These are phyloP conservation scores for Trypoxylus dichotomus DNA, from an alignment of 1,140 invertebrate species.

Conservation along the genomic window DNA sequence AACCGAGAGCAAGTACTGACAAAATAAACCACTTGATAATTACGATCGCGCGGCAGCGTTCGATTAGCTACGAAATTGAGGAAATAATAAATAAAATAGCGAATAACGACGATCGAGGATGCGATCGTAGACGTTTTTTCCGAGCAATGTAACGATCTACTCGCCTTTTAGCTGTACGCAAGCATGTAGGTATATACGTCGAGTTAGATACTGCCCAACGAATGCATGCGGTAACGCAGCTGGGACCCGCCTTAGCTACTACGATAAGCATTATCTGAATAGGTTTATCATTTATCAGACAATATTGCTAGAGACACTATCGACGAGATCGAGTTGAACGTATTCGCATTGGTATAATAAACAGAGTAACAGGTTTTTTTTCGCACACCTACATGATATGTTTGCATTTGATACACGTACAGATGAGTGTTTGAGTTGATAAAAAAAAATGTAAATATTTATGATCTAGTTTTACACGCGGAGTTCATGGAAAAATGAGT, in stretches of 20 bases:
- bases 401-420: too few species aligned
- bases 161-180: background rate
- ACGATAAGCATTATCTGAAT: constrained; percentile 3
- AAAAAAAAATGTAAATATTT: too few species aligned
- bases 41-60: background rate
- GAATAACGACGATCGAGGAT: background rate
- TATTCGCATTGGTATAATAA: background rate
- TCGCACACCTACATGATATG: background rate
- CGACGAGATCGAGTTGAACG: background rate
- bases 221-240: too few species aligned
- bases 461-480: too few species aligned
- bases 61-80: constrained; percentile 12
- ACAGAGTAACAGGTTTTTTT: background rate
- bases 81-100: constrained; percentile 19
- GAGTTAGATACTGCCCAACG: too few species aligned
- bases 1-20: background rate
- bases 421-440: too few species aligned
- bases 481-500: too few species aligned
- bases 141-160: background rate
- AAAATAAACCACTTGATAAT: background rate
- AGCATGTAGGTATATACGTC: background rate
- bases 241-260: background rate
- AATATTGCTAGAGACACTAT: background rate
- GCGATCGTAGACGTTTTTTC: background rate
- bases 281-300: constrained; percentile 12